Base-by-base conservation (phyloP, 2,797 vertebrate genomes). In the Cynopterus sphinx region DNA sequence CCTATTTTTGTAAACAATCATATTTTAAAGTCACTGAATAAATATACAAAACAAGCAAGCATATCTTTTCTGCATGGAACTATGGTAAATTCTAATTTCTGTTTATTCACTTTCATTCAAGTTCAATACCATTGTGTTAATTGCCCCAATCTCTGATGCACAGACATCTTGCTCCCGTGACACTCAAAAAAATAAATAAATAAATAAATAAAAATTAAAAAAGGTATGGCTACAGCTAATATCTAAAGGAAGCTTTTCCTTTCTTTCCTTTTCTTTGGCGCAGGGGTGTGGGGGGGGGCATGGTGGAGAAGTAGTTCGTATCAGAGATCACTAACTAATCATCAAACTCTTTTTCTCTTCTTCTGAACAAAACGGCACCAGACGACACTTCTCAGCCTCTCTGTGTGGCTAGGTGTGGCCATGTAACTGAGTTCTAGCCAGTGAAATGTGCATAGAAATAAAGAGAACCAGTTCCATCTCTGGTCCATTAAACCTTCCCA, bases 271-370 rank as follows among this genome's bases (percentile, higher is more conserved):
- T 39, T 19, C 24, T n/a, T 63, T 21, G 10, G 0, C 22, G 22
- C 9, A 5, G 46, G 5, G 43, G 4, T 3, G 5, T 12, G 31
- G 3, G 0, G 1, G 3, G 8, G 0, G 3, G 1, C 4, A 12
- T 13, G 31, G 2, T 2, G 31, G n/a, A 16, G 17, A 24, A 36
- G 57, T 12, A 55, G 61, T 33, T 10, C 53, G 26, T 57, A 53
- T 28, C 24, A 59, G 6, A 61, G 12, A 79, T 9, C 6, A 16
- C 55, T 90, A 24, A 28, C 22, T 89, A 36, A 22, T 84, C 8
- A 46, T 4, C 10, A 49, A 36, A 3, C 3, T 11, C 9, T 22
- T 31, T 53, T 31, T 63, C 19, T 61, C 22, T 16, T 41, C 24
- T 51, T 43, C 33, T 10, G 68, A 43, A 78, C 51, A 67, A 33